A percentile compares a stretch with the other conserved stretches of the same genome.
Evolutionary conservation across 1,140 invertebrate species (phyloP).

Genomic region (Drosophila sp.): DNA sequence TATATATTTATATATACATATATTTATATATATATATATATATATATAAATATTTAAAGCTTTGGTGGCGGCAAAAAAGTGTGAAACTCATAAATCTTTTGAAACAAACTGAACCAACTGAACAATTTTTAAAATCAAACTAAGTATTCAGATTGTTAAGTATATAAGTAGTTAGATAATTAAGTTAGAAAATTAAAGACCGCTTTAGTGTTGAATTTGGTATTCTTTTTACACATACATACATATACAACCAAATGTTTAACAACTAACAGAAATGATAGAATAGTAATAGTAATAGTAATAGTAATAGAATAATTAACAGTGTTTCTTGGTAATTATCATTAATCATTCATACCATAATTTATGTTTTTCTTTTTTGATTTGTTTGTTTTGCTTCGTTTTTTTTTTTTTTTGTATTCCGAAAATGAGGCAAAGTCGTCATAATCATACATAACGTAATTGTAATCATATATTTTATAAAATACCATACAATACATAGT

Average conservation of each 20-base stretch:
- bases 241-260: conserved; percentile 70
- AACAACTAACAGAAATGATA: conserved; percentile 64
- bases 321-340: conserved; percentile 51
- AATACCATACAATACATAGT: conserved; percentile 21
- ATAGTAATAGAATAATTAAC: conserved; percentile 52
- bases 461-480: conserved; percentile 39
- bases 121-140: conserved; percentile 21
- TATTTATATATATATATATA: conserved; percentile 49
- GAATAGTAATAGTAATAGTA: no score
- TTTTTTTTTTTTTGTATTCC: conserved; percentile 65
- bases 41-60: conserved; percentile 80
- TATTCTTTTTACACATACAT: conserved; percentile 69
- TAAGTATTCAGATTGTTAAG: conserved; percentile 29
- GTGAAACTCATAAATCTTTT: conserved; percentile 25
- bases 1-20: conserved; percentile 69
- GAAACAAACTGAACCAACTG: conserved; percentile 34
- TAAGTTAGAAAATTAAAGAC: conserved; percentile 73
- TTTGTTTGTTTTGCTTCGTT: conserved; percentile 51
- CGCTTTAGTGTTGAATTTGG: conserved; percentile 55
- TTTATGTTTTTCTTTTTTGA: conserved; percentile 21
- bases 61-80: conserved; percentile 75
- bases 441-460: conserved; percentile 38
- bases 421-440: conserved; percentile 69
- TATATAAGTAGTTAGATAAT: conserved; percentile 8
- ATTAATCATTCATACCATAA: no score